Conservation (phyloP, 1,140 invertebrate genomes). For the Euwallacea similis region DNA sequence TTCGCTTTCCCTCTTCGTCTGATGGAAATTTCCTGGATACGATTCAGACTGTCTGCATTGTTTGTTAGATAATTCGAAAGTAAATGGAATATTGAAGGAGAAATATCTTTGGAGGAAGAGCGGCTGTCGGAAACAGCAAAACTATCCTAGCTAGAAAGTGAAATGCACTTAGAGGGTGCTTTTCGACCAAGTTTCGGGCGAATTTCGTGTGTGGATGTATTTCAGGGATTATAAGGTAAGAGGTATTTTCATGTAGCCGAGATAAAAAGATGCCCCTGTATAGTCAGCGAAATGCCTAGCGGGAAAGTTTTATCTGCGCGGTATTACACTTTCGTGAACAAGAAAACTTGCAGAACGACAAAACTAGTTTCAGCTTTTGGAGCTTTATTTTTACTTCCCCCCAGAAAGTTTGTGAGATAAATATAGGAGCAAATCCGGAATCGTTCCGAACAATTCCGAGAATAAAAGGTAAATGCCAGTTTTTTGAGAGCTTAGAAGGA, state of each 20-base stretch:
- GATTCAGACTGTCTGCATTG: constrained; percentile 17
- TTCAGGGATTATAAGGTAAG: too few species aligned
- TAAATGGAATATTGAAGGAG: constrained; percentile 9
- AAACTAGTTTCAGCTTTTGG: constrained; percentile 8
- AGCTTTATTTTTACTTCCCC: constrained; percentile 6
- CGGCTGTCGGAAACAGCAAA: constrained; percentile 7
- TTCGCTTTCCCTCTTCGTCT: constrained; percentile 14
- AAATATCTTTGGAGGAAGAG: background rate
- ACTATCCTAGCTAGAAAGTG: background rate
- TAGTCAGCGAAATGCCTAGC: too few species aligned
- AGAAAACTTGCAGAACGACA: constrained; percentile 15
- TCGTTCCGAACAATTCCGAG: background rate
- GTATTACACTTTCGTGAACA: constrained; percentile 14
- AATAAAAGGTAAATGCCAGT: background rate
- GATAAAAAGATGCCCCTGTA: too few species aligned
- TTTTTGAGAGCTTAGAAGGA: background rate
- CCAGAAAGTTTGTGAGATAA: constrained; percentile 1
- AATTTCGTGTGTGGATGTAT: too few species aligned
- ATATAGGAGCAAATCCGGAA: background rate
- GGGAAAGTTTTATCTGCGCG: constrained; percentile 2
- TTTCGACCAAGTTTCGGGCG: too few species aligned
- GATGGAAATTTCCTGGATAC: constrained; percentile 25
- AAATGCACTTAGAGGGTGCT: background rate
- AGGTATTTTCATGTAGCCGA: too few species aligned
- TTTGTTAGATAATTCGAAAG: constrained; percentile 16